Evolutionary conservation across 2,888 invertebrate species (phyloP).

Genomic region (Cancer borealis): DNA sequence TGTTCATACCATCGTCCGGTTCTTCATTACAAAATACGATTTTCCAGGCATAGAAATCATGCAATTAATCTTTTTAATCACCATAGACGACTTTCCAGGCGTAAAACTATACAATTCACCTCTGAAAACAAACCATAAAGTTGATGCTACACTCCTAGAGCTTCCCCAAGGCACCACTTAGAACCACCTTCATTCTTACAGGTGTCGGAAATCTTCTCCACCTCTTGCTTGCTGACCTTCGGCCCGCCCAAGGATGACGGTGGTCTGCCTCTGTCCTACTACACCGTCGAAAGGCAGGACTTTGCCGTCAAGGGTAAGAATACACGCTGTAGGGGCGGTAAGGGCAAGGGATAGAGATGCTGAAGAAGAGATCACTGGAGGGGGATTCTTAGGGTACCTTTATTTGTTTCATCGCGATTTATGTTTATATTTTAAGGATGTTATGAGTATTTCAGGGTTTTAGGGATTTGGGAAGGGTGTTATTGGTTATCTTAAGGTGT

Average conservation of each 20-base stretch:
- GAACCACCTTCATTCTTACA: conserved; percentile 74
- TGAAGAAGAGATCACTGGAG: neutral
- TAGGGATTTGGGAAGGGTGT: neutral
- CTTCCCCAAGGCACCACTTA: no score
- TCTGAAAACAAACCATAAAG: no score
- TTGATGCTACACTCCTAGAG: no score
- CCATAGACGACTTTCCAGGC: no score
- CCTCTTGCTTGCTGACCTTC: conserved; percentile 84
- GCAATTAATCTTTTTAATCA: no score
- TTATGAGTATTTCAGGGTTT: neutral
- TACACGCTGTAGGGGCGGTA: neutral
- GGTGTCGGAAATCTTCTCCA: conserved; percentile 80
- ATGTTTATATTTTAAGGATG: neutral
- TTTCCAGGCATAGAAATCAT: no score
- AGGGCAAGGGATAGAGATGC: neutral
- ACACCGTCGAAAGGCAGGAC: conserved; percentile 90
- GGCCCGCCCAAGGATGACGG: conserved; percentile 93
- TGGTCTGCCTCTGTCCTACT: conserved; percentile 91
- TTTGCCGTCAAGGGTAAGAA: conserved; percentile 81
- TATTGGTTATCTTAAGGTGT: neutral
- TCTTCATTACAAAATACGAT: no score
- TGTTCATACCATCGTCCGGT: no score
- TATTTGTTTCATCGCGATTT: neutral
- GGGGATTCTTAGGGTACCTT: neutral
- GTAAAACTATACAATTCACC: no score